phyloP scores from a whole-genome alignment of 2,797 vertebrate species.

The Alosa sapidissima region DNA sequence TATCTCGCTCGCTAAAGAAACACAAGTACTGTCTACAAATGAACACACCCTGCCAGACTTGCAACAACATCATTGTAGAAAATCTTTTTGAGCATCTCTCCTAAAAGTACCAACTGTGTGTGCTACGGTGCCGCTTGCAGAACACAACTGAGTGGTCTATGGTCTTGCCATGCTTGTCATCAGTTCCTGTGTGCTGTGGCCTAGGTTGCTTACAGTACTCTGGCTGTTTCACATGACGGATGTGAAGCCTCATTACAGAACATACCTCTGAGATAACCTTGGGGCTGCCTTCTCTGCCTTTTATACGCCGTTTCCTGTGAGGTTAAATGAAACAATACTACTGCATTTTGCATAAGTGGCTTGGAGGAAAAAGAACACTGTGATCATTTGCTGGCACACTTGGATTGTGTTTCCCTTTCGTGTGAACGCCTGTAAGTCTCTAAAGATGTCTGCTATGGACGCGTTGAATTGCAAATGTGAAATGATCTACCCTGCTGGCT shows the following conservation, averaged over 20 bases:
- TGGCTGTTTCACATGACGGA: slow-evolving; percentile 5
- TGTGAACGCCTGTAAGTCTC: not conserved
- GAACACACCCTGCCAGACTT: not conserved
- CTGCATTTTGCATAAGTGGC: slow-evolving; percentile 4
- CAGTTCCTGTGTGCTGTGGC: not conserved
- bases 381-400: not conserved
- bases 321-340: not conserved
- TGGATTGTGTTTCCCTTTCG: not conserved
- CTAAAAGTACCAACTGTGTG: not conserved
- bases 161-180: not conserved
- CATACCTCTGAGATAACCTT: slow-evolving; percentile 11
- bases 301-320: not conserved
- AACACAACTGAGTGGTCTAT: not conserved
- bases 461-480: slow-evolving; percentile 2
- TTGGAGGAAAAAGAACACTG: not conserved
- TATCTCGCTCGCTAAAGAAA: not conserved
- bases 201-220: not conserved
- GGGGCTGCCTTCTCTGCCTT: not conserved
- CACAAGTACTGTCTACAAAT: not conserved
- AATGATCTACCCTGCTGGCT: not conserved
- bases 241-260: not conserved
- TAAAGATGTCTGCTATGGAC: not conserved
- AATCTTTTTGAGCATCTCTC: not conserved
- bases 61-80: not conserved
- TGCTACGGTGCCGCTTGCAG: not conserved